Percentiles rank a stretch among this genome's conserved stretches.
These are phyloP conservation scores for Drosophila kepulauana DNA, from an alignment of 1,140 invertebrate genomes.

Conservation along the genomic window DNA sequence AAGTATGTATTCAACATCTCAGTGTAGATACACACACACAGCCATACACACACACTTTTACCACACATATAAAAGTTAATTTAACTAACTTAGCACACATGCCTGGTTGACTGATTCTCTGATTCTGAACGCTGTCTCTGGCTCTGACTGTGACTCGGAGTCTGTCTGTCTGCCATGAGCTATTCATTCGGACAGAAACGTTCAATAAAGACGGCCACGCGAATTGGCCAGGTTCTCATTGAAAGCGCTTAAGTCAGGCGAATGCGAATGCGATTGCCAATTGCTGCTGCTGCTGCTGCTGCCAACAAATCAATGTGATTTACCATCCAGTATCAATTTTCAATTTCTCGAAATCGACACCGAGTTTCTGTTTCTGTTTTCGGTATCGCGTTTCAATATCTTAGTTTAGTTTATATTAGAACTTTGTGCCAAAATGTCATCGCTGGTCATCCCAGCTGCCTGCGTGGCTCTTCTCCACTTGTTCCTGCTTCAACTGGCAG, in stretches of 20 bases:
- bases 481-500: constrained; percentile 45
- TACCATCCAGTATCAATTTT: constrained; percentile 24
- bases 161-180: constrained; percentile 58
- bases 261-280: constrained; percentile 12
- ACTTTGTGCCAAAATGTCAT: constrained; percentile 41
- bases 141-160: constrained; percentile 51
- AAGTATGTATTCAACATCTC: constrained; percentile 6
- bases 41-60: constrained; percentile 18
- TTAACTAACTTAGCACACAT: constrained; percentile 46
- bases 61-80: constrained; percentile 48
- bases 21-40: constrained; percentile 48
- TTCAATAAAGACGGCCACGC: constrained; percentile 81
- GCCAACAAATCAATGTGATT: constrained; percentile 41
- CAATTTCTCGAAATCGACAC: background rate
- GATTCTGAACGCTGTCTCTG: constrained; percentile 26
- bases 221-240: constrained; percentile 60
- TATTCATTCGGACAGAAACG: constrained; percentile 77
- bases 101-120: constrained; percentile 38
- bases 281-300: background rate
- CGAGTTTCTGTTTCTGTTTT: background rate
- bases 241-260: constrained; percentile 41
- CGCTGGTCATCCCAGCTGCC: constrained; percentile 21
- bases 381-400: background rate
- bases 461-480: constrained; percentile 56
- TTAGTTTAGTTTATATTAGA: constrained; percentile 5